Conservation (phyloP, 2,888 invertebrate genomes). For the Drosophila anomalata region DNA sequence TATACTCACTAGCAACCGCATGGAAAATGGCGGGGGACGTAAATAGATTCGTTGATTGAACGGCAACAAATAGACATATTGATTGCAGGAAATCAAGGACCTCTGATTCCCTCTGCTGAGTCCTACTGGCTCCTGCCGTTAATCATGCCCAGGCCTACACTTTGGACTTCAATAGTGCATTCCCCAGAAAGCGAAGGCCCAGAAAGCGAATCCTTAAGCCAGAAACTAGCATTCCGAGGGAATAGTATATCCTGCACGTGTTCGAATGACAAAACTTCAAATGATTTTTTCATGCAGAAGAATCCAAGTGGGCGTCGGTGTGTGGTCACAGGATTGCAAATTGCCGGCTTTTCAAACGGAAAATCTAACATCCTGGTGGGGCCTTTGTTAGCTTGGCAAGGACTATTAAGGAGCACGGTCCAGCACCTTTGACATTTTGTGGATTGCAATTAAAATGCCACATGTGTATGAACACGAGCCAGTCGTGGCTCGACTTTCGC, state of each 20-base stretch:
- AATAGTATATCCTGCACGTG: not conserved
- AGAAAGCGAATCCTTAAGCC: too few species aligned
- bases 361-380: constrained; percentile 9
- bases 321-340: constrained; percentile 19
- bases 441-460: constrained; percentile 24
- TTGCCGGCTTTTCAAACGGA: not conserved
- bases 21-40: not conserved
- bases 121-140: not conserved
- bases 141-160: not conserved
- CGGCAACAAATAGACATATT: not conserved
- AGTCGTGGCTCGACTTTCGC: not conserved
- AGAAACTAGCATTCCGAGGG: too few species aligned
- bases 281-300: constrained; percentile 32
- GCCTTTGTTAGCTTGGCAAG: constrained; percentile 6
- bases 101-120: not conserved
- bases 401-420: constrained; percentile 4
- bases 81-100: not conserved
- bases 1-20: constrained; percentile 2
- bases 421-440: constrained; percentile 13
- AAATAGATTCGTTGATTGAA: constrained; percentile 8
- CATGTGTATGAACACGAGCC: not conserved
- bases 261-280: constrained; percentile 25
- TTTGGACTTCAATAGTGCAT: not conserved
- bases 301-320: not conserved
- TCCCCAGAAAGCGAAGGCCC: too few species aligned